Conservation (phyloP, 2,113 vertebrate species). For the Panurus biarmicus region DNA sequence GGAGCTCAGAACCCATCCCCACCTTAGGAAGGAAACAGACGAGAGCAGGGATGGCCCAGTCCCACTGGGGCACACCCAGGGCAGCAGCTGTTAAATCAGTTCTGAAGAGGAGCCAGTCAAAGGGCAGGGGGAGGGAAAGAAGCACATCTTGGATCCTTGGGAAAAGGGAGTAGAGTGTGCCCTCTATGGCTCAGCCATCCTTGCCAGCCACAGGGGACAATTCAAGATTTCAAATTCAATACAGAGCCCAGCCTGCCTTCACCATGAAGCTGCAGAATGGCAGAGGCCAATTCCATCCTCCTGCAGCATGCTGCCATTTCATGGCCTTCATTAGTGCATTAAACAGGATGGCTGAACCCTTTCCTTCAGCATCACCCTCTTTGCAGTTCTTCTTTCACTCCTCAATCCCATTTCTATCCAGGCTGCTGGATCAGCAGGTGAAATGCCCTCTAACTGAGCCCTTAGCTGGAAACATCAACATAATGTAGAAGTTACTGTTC, state of each 20-base stretch:
- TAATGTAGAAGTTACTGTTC: neutral
- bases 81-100: constrained; percentile 25
- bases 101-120: neutral
- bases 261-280: neutral
- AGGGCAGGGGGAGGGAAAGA: accelerated
- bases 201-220: neutral
- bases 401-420: neutral
- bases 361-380: neutral
- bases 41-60: neutral
- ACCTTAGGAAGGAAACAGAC: constrained; percentile 1
- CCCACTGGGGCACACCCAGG: neutral
- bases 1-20: neutral
- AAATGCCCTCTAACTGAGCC: neutral
- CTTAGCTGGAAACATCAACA: neutral
- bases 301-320: neutral
- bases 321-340: neutral
- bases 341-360: neutral
- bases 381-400: neutral
- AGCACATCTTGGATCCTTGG: neutral
- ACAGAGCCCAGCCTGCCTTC: neutral
- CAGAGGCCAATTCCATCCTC: neutral
- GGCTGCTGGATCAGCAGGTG: neutral
- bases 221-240: neutral
- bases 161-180: constrained; percentile 17
- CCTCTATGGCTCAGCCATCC: neutral